Evolutionary conservation across 2,797 vertebrate species (phyloP), one percentile per base, ranked within the genome.

Genomic region (Peromyscus attwateri): DNA sequence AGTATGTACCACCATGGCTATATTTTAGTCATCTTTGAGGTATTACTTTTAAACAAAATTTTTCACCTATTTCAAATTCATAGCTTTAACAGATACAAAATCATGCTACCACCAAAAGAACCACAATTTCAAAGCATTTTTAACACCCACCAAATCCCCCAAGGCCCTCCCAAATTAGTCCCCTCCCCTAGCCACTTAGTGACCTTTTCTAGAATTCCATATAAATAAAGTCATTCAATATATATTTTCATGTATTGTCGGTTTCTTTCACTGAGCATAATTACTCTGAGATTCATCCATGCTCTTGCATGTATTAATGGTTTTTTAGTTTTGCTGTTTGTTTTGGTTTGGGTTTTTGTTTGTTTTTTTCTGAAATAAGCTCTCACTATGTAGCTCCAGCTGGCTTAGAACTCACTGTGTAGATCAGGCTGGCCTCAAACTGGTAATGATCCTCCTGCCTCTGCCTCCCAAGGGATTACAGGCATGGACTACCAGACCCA

Each of bases 241-340:
- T 60, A 34, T 62, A 84, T 21, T 25, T 43, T 95, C 79, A 84
- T 90, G 75, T 95, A 87, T 60, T 66, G 3, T 84, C 87, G 60
- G 57, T 64, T 92, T 97, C 94, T 75, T 97, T 95, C 49, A 93
- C 43, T 92, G 81, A 89, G 82, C 85, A 80, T 55, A 79, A 96
- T 92, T 73, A 92, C 60, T 89, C 17, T 96, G 89, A 97, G 75
- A 87, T 95, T 89, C 68, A 92, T 31, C 68, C 25, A 55, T 43
- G 27, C 25, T 91, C 21, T 46, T 62, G 23, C 17, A 87, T 29
- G 29, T 43, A 94, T 71, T 79, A 88, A 52, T 7, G 71, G 3
- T 19, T 88, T 55, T 92, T 55, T 79, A 21, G 25, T 52, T 21
- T n/a, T 87, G 21, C 7, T 70, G 21, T 70, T n/a, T 87, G 49